A percentile compares a stretch with the other conserved stretches of the same genome.
phyloP scores from a whole-genome alignment of 2,113 vertebrate species.

The Synodontis membranacea region DNA sequence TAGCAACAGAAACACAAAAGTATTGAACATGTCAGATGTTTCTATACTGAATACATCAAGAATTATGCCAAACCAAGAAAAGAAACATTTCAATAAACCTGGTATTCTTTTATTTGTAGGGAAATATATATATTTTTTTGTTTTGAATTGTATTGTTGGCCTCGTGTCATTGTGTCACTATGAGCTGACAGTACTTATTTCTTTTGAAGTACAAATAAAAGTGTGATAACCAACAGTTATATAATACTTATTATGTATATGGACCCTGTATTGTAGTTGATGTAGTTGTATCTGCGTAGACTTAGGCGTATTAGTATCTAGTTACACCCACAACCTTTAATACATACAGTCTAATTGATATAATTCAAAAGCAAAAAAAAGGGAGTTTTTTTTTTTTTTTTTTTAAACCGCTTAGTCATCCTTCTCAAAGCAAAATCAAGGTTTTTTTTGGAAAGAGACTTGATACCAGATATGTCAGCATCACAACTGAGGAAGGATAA shows the following conservation, averaged over 20 bases:
- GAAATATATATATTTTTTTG: background rate
- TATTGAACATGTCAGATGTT: background rate
- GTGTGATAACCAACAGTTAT: background rate
- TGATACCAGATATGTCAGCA: constrained; percentile 27
- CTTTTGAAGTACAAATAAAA: background rate
- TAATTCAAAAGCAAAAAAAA: constrained; percentile 11
- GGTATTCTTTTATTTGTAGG: background rate
- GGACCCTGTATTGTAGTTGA: background rate
- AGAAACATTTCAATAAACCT: background rate
- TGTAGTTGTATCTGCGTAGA: background rate
- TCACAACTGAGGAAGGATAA: constrained; percentile 28
- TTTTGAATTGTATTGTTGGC: background rate
- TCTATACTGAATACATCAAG: background rate
- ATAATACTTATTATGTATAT: background rate
- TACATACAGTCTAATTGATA: background rate
- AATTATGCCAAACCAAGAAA: background rate
- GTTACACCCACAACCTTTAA: background rate
- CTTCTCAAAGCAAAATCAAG: constrained; percentile 22
- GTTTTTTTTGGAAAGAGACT: constrained; percentile 25
- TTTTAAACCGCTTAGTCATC: constrained; percentile 34
- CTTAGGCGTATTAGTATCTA: background rate
- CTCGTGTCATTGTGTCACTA: background rate
- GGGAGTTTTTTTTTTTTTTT: background rate
- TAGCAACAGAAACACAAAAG: background rate
- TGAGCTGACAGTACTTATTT: background rate